A percentile compares a stretch with the other conserved stretches of the same genome.
phyloP scores from a whole-genome alignment of 2,888 invertebrate genomes.

The Perdita meconis region DNA sequence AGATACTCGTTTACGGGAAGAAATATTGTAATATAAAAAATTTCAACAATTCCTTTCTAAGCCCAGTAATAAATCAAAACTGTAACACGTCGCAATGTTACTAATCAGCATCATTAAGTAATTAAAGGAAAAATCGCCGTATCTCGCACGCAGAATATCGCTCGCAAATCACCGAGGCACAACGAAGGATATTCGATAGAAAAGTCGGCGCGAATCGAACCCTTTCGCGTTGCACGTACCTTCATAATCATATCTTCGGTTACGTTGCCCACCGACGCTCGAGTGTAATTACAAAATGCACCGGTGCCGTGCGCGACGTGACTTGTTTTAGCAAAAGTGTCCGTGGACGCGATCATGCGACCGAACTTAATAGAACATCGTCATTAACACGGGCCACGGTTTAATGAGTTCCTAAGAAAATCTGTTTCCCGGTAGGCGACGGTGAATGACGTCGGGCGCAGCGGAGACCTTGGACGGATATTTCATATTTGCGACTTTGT shows the following conservation, averaged over 20 bases:
- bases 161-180: neutral
- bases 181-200: neutral
- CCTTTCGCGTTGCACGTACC: constrained; percentile 27
- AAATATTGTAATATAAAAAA: too few relatives aligned
- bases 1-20: too few relatives aligned
- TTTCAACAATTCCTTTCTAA: too few relatives aligned
- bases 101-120: constrained; percentile 9
- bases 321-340: constrained; percentile 31
- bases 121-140: neutral
- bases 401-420: constrained; percentile 6
- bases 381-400: constrained; percentile 3
- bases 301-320: constrained; percentile 25
- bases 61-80: neutral
- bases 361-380: constrained; percentile 19
- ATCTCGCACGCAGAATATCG: neutral
- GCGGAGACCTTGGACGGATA: neutral
- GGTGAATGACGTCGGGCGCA: neutral
- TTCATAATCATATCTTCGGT: constrained; percentile 53
- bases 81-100: neutral
- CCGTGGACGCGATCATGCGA: constrained; percentile 32
- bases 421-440: neutral
- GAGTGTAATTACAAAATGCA: constrained; percentile 54
- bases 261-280: constrained; percentile 20
- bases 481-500: neutral
- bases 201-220: constrained; percentile 10